Evolutionary conservation across 2,113 vertebrate genomes (phyloP).

Genomic region (Tychaedon coryphoeus): DNA sequence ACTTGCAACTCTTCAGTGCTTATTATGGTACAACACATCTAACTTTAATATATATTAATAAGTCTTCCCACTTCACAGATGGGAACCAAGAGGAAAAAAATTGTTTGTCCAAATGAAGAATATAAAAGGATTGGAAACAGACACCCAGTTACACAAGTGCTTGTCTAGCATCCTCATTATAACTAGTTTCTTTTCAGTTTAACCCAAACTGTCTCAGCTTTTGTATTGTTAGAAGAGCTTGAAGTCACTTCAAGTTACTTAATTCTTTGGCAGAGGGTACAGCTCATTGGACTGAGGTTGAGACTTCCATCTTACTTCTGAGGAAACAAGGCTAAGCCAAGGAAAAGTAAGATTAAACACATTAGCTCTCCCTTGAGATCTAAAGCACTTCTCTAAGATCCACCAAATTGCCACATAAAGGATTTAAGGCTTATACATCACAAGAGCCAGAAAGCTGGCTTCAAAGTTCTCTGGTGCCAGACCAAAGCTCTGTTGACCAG

Average conservation of each 20-base stretch:
- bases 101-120: background rate
- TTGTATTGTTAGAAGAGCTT: background rate
- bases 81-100: background rate
- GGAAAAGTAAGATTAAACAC: background rate
- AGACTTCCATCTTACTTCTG: background rate
- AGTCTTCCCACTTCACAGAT: conserved; percentile 60
- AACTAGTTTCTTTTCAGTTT: background rate
- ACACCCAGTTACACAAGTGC: background rate
- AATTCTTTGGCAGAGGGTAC: background rate
- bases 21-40: background rate
- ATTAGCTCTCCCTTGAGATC: background rate
- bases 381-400: background rate
- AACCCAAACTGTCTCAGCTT: conserved; percentile 7
- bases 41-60: conserved; percentile 55
- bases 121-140: conserved; percentile 13
- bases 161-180: background rate
- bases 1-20: background rate
- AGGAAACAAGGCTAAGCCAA: background rate
- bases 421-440: background rate
- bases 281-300: background rate
- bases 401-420: background rate
- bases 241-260: background rate
- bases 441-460: background rate
- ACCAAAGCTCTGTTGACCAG: background rate
- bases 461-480: background rate